Conservation (phyloP, 1,140 invertebrate genomes). For the Drosophila willistoni region DNA sequence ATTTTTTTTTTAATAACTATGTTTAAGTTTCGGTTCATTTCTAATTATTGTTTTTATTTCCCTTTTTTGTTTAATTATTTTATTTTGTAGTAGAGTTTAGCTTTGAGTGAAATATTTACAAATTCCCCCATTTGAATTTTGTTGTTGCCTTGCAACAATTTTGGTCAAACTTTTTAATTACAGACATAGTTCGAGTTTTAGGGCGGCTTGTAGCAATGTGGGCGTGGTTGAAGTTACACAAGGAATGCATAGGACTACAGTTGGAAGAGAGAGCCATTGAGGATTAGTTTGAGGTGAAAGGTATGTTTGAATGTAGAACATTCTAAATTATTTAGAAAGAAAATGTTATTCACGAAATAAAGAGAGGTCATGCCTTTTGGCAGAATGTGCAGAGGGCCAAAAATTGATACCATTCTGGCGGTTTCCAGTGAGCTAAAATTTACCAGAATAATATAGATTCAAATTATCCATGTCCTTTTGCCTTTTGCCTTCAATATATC, state of each 20-base stretch:
- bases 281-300: too few species aligned
- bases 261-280: not conserved
- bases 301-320: not conserved
- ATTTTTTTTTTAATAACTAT: constrained; percentile 48
- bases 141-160: constrained; percentile 8
- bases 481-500: too few species aligned
- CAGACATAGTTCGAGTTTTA: constrained; percentile 47
- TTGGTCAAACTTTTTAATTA: constrained; percentile 72
- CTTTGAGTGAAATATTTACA: constrained; percentile 47
- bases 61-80: constrained; percentile 30
- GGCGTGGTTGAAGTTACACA: constrained; percentile 19
- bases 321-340: too few species aligned
- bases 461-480: too few species aligned
- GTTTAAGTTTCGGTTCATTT: constrained; percentile 17
- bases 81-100: constrained; percentile 52
- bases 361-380: too few species aligned
- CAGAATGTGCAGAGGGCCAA: too few species aligned
- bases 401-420: too few species aligned
- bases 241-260: constrained; percentile 25
- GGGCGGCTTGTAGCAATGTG: not conserved
- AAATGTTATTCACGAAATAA: too few species aligned
- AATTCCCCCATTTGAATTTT: constrained; percentile 11
- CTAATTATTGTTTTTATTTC: constrained; percentile 17
- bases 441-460: too few species aligned
- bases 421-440: too few species aligned